Conservation (phyloP, 2,113 vertebrate species). For the Pungitius pungitius region DNA sequence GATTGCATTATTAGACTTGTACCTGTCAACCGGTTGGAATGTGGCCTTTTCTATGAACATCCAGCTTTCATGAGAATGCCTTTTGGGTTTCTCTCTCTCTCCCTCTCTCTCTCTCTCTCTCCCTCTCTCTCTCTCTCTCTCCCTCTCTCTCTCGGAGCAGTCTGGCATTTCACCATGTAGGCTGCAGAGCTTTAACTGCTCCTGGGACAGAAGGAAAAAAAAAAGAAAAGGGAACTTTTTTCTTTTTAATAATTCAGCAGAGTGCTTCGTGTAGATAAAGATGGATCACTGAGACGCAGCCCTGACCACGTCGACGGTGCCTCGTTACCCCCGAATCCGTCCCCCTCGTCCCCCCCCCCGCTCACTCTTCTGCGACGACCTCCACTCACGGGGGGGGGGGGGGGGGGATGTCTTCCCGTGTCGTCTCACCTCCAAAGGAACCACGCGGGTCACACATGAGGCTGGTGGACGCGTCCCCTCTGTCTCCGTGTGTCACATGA, state of each 20-base stretch:
- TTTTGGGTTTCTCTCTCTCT: too few species aligned
- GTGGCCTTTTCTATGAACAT: not conserved
- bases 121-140: too few species aligned
- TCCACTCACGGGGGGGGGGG: too few species aligned
- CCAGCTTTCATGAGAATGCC: not conserved
- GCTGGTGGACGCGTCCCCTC: not conserved
- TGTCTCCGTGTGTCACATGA: not conserved
- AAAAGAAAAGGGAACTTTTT: slow-evolving; percentile 15
- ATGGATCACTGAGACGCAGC: not conserved
- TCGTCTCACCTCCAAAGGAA: too few species aligned
- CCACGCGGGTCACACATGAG: too few species aligned
- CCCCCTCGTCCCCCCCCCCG: too few species aligned
- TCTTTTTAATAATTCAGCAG: not conserved
- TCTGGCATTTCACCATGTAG: slow-evolving; percentile 70
- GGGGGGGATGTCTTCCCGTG: too few species aligned
- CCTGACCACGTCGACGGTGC: not conserved
- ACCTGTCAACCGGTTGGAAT: not conserved
- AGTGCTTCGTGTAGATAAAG: not conserved
- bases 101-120: too few species aligned
- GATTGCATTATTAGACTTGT: too few species aligned
- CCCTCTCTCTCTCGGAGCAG: not conserved
- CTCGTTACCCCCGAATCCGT: too few species aligned
- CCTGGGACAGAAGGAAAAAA: not conserved
- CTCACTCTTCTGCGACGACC: too few species aligned
- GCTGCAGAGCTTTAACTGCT: slow-evolving; percentile 42